A percentile compares a stretch with the other conserved stretches of the same genome.
Evolutionary conservation across 2,797 vertebrate species (phyloP).

Genomic region (Propithecus deckenii): DNA sequence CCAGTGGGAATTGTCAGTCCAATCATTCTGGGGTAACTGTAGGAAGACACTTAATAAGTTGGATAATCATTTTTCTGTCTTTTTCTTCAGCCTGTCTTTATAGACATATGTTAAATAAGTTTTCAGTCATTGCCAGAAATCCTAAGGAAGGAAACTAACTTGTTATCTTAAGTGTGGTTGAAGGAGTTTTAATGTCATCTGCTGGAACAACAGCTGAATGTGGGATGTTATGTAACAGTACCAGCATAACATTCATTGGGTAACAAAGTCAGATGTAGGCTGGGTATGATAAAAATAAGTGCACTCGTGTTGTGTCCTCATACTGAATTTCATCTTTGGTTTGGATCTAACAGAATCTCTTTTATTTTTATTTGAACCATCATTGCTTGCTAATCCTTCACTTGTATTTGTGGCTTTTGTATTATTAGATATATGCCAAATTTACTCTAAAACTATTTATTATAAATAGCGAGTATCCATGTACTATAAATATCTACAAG

Average conservation of each 20-base stretch:
- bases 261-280: constrained; percentile 42
- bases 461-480: not conserved
- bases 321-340: constrained; percentile 1
- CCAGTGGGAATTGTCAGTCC: constrained; percentile 11
- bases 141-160: constrained; percentile 18
- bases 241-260: not conserved
- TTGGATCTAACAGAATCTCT: not conserved
- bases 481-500: constrained; percentile 36
- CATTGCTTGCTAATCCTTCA: not conserved
- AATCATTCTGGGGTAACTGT: constrained; percentile 17
- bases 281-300: constrained; percentile 42
- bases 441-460: constrained; percentile 26
- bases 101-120: constrained; percentile 50
- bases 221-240: constrained; percentile 22
- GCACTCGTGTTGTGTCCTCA: not conserved
- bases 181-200: constrained; percentile 64
- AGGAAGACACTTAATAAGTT: constrained; percentile 33
- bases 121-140: constrained; percentile 53
- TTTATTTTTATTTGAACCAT: constrained; percentile 13
- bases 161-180: constrained; percentile 25
- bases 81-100: constrained; percentile 52
- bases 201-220: constrained; percentile 41
- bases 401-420: constrained; percentile 5
- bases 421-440: not conserved
- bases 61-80: not conserved